Conservation (phyloP, 2,113 vertebrate species). For the Lophotis ruficrista region DNA sequence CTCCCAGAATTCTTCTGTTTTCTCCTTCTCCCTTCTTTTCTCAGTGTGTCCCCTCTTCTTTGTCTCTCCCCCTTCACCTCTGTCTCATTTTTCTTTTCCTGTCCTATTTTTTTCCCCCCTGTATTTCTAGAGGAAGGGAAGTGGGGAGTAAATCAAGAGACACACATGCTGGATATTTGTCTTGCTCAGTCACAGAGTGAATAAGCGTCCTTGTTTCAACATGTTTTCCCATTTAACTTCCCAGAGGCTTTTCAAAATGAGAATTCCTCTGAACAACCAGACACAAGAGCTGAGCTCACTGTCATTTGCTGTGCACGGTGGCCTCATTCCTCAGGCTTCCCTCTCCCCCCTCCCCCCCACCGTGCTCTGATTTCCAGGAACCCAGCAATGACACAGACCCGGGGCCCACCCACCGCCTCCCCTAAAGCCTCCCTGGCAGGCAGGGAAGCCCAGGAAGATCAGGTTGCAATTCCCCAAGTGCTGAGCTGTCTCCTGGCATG, state of each 20-base stretch:
- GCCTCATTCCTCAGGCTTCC: background rate
- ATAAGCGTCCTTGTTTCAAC: constrained; percentile 60
- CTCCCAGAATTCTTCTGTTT: background rate
- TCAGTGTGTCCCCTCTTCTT: background rate
- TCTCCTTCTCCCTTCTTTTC: background rate
- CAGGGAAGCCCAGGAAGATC: background rate
- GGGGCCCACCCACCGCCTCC: background rate
- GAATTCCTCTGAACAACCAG: background rate
- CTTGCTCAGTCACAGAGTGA: constrained; percentile 49
- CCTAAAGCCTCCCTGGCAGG: background rate
- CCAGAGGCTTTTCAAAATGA: constrained; percentile 5
- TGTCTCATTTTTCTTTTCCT: background rate
- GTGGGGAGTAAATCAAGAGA: background rate
- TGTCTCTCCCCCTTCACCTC: background rate
- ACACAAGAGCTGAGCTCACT: background rate
- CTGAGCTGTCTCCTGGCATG: background rate
- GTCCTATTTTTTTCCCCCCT: background rate
- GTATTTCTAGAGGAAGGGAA: background rate
- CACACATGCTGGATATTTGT: constrained; percentile 6
- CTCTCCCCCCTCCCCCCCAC: no score
- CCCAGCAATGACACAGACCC: background rate
- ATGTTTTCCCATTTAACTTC: constrained; percentile 45
- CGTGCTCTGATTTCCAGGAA: background rate
- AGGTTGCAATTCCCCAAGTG: background rate
- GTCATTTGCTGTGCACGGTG: background rate